phyloP scores from a whole-genome alignment of 1,140 invertebrate genomes.

The Idris sp. region DNA sequence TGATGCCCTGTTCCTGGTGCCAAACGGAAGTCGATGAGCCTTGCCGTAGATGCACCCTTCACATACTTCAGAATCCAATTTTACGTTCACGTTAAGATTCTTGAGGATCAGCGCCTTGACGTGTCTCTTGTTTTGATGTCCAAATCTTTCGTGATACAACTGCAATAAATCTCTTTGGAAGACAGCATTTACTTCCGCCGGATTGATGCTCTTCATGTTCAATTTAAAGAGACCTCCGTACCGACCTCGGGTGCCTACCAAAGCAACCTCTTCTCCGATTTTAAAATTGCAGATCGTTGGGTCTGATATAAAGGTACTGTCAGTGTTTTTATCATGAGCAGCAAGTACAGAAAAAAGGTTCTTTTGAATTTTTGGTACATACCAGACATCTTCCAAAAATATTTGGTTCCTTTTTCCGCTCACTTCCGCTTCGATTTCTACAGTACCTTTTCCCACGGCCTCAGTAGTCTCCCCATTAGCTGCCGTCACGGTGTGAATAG shows the following conservation, averaged over 20 bases:
- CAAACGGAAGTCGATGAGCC: constrained; percentile 65
- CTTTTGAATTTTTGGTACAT: constrained; percentile 60
- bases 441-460: constrained; percentile 61
- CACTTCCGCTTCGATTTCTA: constrained; percentile 45
- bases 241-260: constrained; percentile 10
- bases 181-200: constrained; percentile 10
- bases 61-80: constrained; percentile 62
- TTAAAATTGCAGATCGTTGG: constrained; percentile 20
- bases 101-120: constrained; percentile 55
- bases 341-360: constrained; percentile 67
- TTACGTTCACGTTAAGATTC: constrained; percentile 55
- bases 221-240: constrained; percentile 28
- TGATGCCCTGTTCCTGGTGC: constrained; percentile 51
- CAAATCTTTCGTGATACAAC: constrained; percentile 65
- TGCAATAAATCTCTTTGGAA: constrained; percentile 39
- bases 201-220: constrained; percentile 6
- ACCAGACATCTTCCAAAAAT: constrained; percentile 61
- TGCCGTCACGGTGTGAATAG: constrained; percentile 19
- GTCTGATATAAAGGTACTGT: constrained; percentile 13
- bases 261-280: constrained; percentile 1
- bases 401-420: constrained; percentile 41
- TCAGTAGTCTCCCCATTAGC: constrained; percentile 18
- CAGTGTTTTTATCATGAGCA: constrained; percentile 48
- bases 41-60: constrained; percentile 67
- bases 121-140: constrained; percentile 66